Percentiles rank a stretch among this genome's conserved stretches.
Evolutionary conservation across 2,888 invertebrate species (phyloP).

Genomic region (Liposcelis brunnea): DNA sequence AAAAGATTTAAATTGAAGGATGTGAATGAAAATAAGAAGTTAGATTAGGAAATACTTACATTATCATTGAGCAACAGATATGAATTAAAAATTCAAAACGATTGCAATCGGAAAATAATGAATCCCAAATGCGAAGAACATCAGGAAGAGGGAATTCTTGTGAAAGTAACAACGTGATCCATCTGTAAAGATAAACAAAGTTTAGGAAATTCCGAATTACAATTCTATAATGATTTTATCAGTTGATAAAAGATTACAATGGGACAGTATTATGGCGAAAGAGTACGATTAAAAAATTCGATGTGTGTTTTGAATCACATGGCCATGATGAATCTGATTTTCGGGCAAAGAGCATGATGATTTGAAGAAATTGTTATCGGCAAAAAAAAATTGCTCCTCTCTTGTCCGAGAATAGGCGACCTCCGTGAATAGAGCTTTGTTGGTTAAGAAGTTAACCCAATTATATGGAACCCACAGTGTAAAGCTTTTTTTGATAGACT

Average conservation of each 20-base stretch:
- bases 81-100: conserved; percentile 82
- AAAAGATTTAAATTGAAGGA: conserved; percentile 7
- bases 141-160: conserved; percentile 97
- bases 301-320: neutral
- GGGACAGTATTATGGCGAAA: neutral
- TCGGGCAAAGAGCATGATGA: too few relatives aligned
- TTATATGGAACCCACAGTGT: too few relatives aligned
- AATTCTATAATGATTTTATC: neutral
- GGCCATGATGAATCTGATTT: too few relatives aligned
- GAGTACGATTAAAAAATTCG: neutral
- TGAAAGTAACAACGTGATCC: conserved; percentile 86
- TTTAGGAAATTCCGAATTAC: neutral
- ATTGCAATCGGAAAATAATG: conserved; percentile 75
- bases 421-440: too few relatives aligned
- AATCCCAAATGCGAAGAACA: conserved; percentile 94
- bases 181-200: conserved; percentile 37
- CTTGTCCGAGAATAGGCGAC: too few relatives aligned
- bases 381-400: too few relatives aligned
- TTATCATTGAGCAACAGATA: conserved; percentile 94
- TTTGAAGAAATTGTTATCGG: too few relatives aligned
- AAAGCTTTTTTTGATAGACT: too few relatives aligned
- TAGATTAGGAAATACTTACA: conserved; percentile 53
- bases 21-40: conserved; percentile 9
- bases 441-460: too few relatives aligned
- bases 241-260: neutral